Conservation (phyloP, 2,797 vertebrate genomes). For the Hyperoplus lanceolatus region DNA sequence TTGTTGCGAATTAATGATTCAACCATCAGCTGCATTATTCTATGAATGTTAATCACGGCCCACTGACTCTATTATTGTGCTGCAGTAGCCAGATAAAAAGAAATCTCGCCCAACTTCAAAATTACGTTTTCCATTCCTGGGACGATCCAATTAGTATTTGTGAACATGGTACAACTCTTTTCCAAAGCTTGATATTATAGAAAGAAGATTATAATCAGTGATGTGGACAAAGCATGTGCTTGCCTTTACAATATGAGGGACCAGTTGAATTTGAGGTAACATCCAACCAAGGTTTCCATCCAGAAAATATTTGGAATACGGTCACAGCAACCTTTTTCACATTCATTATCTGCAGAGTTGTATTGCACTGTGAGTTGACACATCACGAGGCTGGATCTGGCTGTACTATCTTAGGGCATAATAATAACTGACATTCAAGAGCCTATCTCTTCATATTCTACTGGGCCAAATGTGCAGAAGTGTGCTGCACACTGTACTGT, state of each 20-base stretch:
- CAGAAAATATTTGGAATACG: constrained; percentile 32
- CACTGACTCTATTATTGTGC: constrained; percentile 51
- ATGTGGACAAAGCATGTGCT: constrained; percentile 36
- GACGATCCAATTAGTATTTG: constrained; percentile 71
- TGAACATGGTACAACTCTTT: constrained; percentile 52
- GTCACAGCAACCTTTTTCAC: constrained; percentile 33
- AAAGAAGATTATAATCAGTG: constrained; percentile 51
- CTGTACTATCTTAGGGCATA: constrained; percentile 19
- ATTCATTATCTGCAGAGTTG: constrained; percentile 34
- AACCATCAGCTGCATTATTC: constrained; percentile 50
- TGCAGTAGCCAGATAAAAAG: constrained; percentile 49
- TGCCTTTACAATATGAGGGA: constrained; percentile 43
- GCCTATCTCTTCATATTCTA: constrained; percentile 25
- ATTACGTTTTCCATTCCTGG: constrained; percentile 57
- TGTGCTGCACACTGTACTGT: background rate
- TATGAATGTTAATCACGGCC: constrained; percentile 49
- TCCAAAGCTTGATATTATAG: constrained; percentile 39
- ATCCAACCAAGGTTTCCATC: constrained; percentile 24
- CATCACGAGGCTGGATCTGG: constrained; percentile 20
- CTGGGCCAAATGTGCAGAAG: constrained; percentile 17
- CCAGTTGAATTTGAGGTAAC: constrained; percentile 33
- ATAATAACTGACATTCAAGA: constrained; percentile 25
- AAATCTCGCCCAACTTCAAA: constrained; percentile 55
- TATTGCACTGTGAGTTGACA: constrained; percentile 27
- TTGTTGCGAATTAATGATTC: constrained; percentile 36